phyloP scores from a whole-genome alignment of 2,113 vertebrate species.

The western clawed frog (Xenopus tropicalis) region DNA sequence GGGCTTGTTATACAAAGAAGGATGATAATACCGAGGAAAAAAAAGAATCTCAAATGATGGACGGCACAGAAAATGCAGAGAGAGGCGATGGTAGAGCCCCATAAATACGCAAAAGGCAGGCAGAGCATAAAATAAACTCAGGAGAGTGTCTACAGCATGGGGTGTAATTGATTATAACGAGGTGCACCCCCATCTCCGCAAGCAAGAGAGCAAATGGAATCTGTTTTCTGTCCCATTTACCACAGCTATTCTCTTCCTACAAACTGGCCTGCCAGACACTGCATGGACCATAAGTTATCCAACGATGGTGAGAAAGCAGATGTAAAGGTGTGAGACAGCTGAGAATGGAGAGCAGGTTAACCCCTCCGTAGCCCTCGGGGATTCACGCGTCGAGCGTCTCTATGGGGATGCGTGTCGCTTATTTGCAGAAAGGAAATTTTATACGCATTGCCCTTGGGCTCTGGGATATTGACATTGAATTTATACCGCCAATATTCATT shows the following conservation, averaged over 20 bases:
- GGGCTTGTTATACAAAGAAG: conserved; percentile 26
- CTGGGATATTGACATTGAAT: too few species aligned
- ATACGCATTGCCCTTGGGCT: too few species aligned
- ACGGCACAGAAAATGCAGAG: conserved; percentile 23
- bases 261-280: conserved; percentile 37
- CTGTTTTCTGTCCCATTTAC: conserved; percentile 44
- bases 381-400: not conserved
- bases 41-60: conserved; percentile 24
- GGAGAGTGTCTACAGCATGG: conserved; percentile 24
- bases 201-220: conserved; percentile 38
- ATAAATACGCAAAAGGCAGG: conserved; percentile 38
- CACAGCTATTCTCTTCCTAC: conserved; percentile 28
- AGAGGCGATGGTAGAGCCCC: conserved; percentile 21
- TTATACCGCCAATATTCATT: too few species aligned
- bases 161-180: conserved; percentile 43
- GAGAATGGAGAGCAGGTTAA: not conserved
- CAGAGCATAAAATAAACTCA: conserved; percentile 43
- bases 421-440: not conserved
- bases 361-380: conserved; percentile 6
- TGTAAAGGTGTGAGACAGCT: conserved; percentile 22
- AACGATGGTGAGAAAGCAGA: conserved; percentile 22
- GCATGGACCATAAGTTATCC: conserved; percentile 44
- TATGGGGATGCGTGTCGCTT: not conserved
- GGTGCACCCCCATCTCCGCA: conserved; percentile 18
- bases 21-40: conserved; percentile 25